Conservation (phyloP, 2,113 vertebrate species). For the Seriola rivoliana region DNA sequence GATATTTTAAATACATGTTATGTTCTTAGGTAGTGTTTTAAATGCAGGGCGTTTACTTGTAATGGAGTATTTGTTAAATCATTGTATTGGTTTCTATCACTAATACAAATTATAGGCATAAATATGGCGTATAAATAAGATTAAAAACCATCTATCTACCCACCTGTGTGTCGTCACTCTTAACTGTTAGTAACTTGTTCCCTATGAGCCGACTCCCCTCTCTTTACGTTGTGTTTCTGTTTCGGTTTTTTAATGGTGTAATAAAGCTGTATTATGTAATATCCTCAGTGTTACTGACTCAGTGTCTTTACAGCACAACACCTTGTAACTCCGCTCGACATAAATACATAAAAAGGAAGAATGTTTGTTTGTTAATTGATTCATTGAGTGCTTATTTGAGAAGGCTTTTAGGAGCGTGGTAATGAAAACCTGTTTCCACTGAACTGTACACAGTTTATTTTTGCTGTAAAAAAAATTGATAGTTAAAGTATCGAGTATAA, state of each 20-base stretch:
- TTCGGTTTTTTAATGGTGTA: not conserved
- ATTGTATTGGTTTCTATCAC: too few relatives aligned
- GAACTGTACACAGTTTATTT: not conserved
- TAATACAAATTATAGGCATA: too few relatives aligned
- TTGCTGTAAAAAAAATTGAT: not conserved
- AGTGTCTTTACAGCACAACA: not conserved
- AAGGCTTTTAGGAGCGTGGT: not conserved
- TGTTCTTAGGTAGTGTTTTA: too few relatives aligned
- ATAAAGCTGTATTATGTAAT: conserved; percentile 2
- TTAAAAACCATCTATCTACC: not conserved
- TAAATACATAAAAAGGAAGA: not conserved
- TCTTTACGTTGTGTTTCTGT: not conserved
- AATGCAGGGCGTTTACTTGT: not conserved
- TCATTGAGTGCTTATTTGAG: not conserved
- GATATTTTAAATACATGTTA: too few relatives aligned
- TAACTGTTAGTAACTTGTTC: not conserved
- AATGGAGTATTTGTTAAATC: too few relatives aligned
- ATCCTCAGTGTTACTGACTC: not conserved
- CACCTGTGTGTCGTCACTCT: not conserved
- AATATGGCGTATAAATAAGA: not conserved
- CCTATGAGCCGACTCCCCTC: not conserved
- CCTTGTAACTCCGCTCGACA: not conserved
- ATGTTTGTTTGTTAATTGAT: not conserved
- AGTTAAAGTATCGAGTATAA: too few relatives aligned
- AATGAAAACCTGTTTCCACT: not conserved